Evolutionary conservation across 2,113 vertebrate species (phyloP), one percentile per base, ranked within the genome.

Genomic region (Martes martes): DNA sequence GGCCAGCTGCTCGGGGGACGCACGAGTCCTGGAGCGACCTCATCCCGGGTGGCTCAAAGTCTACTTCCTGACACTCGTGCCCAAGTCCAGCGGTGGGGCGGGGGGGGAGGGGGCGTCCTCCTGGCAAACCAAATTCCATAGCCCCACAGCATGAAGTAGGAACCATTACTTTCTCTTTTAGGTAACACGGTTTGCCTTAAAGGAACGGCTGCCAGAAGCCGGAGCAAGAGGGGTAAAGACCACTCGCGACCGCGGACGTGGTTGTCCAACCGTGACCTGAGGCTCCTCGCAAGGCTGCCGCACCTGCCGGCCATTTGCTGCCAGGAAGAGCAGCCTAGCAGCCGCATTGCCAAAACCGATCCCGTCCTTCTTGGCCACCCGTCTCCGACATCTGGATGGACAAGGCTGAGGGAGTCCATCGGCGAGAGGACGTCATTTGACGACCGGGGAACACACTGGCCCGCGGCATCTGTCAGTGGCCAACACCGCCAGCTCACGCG

Each of bases 211-310:
- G 1, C 55, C 78, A 19, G 88, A 23, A 45, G 18, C 52, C 6
- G 50, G 50, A 45, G 33, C 55, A 16, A 0, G 0, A 21, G 19
- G 0, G 13, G 6, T 1, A 11, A 13, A 16, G 18, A 1, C 65
- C 31, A 52, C 55, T 28, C 61, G 15, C 47, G 11, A 10, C 61
- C 4, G 1, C 7, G 2, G 52, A 16, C 57, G 1, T 0, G 39
- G 69, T 13, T 83, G 52, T 81, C 80, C 23, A 11, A 15, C 16
- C 4, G 0, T 4, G n/a, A 31, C 42, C 81, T 6, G 39, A 78
- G 33, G 47, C 2, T 15, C 39, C 21, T 23, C 1, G 0, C 0
- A 7, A 4, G 5, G 47, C 8, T 0, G 2, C 65, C 2, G 28
- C 85, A 69, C 85, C 57, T 81, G 42, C 4, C 1, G 90, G 82